phyloP scores from a whole-genome alignment of 2,888 invertebrate species.

The Charanyca ferruginea region DNA sequence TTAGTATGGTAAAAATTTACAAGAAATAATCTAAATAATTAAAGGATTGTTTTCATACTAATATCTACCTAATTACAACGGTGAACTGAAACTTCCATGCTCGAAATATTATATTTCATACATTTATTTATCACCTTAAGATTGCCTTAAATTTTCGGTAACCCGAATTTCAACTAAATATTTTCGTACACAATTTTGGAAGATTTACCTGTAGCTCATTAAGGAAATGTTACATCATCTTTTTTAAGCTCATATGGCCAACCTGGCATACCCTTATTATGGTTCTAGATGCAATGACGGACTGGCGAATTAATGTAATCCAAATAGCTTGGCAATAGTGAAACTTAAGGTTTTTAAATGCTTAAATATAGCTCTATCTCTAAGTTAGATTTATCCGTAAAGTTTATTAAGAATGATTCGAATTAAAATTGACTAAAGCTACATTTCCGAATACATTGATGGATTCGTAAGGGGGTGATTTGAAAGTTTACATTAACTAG shows the following conservation, averaged over 20 bases:
- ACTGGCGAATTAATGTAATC: conserved; percentile 37
- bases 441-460: conserved; percentile 8
- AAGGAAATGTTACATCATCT: conserved; percentile 7
- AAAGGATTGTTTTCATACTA: background rate
- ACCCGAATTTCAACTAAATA: conserved; percentile 4
- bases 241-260: conserved; percentile 22
- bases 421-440: conserved; percentile 11
- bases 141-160: conserved; percentile 2
- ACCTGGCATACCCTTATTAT: conserved; percentile 1
- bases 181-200: conserved; percentile 3
- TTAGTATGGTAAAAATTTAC: background rate
- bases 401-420: conserved; percentile 17
- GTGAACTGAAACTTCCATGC: background rate
- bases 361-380: conserved; percentile 49
- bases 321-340: conserved; percentile 45
- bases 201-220: conserved; percentile 20
- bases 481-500: background rate
- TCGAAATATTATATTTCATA: conserved; percentile 6
- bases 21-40: background rate
- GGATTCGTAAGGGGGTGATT: background rate
- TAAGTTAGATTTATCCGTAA: conserved; percentile 37
- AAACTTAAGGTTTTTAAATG: conserved; percentile 39
- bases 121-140: background rate
- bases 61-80: too few relatives aligned
- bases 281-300: conserved; percentile 22